Conservation (phyloP, 2,113 vertebrate genomes). For the Tyto alba region DNA sequence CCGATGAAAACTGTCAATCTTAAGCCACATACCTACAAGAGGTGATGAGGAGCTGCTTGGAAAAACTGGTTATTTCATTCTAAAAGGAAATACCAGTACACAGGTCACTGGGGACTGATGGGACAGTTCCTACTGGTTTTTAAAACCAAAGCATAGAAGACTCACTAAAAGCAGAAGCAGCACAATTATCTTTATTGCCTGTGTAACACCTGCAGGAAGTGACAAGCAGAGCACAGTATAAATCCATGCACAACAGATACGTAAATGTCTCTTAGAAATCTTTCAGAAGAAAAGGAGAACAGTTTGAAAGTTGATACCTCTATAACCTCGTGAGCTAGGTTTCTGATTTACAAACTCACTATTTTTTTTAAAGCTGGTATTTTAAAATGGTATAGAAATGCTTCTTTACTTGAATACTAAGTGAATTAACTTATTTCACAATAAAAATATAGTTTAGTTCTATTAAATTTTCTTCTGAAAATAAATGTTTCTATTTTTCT, state of each 20-base stretch:
- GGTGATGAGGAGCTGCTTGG: background rate
- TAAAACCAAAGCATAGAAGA: background rate
- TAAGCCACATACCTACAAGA: background rate
- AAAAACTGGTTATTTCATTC: background rate
- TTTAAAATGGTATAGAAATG: slow-evolving; percentile 45
- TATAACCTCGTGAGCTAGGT: background rate
- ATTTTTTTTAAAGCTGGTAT: background rate
- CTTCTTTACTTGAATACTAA: slow-evolving; percentile 31
- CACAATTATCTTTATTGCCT: slow-evolving; percentile 31
- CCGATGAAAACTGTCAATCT: accelerated
- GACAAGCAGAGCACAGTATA: background rate
- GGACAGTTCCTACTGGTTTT: background rate
- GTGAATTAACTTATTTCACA: slow-evolving; percentile 22
- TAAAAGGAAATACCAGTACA: background rate
- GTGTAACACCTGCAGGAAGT: background rate
- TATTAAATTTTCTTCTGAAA: slow-evolving; percentile 67
- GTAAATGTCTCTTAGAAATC: background rate
- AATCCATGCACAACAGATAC: slow-evolving; percentile 8
- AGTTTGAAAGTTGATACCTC: background rate
- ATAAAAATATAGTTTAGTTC: slow-evolving; percentile 66
- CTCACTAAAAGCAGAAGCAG: background rate
- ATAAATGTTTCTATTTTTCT: slow-evolving; percentile 57
- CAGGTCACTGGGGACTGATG: no score
- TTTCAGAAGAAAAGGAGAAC: slow-evolving; percentile 11
- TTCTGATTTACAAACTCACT: background rate